Base-by-base conservation (phyloP, 2,797 vertebrate genomes). In the Xenops minutus region DNA sequence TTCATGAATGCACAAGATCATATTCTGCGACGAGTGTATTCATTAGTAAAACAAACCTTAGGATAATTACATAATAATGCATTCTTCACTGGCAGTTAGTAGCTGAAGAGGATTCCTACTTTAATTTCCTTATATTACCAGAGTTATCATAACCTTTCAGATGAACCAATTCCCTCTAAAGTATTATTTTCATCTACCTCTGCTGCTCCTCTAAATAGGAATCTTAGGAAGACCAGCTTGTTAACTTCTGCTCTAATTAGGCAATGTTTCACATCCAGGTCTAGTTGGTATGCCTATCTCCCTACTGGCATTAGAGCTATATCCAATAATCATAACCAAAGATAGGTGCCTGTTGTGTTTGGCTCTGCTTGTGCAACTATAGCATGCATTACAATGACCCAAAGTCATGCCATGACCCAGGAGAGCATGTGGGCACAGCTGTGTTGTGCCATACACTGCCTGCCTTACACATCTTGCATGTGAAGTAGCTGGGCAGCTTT, bases 371-470 rank as follows among this genome's bases (percentile, higher is more conserved):
- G 17, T 0, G 5, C 29, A 85, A 24, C 8, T 48, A 29, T 14
- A 41, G 34, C 36, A 10, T 2, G 1, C 13, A 19, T 63, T 73
- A 52, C 22, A 80, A 12, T 5, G 14, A 72, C 37, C 1, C 43
- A 54, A 14, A 1, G 1, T 43, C 2, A 1, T 23, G 32, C 10
- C 39, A 48, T 0, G 0, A 39, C 58, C 36, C 59, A 76, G 39
- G 21, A 58, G 8, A 43, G 14, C 10, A 43, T 2, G 1, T 41
- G 41, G 37, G 20, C 44, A 59, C 16, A 32, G 41, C 3, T 67
- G 8, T 29, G 21, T 44, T 58, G 39, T 55, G 39, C 48, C n/a
- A 37, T 8, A 16, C 2, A 0, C 24, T 17, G n/a, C n/a, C 27
- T 15, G n/a, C 36, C 39, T 52, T 36, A 46, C 6, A 9, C 14